Percentiles rank a stretch among this genome's conserved stretches.
phyloP scores from a whole-genome alignment of 2,113 vertebrate genomes.

The Entelurus aequoreus region DNA sequence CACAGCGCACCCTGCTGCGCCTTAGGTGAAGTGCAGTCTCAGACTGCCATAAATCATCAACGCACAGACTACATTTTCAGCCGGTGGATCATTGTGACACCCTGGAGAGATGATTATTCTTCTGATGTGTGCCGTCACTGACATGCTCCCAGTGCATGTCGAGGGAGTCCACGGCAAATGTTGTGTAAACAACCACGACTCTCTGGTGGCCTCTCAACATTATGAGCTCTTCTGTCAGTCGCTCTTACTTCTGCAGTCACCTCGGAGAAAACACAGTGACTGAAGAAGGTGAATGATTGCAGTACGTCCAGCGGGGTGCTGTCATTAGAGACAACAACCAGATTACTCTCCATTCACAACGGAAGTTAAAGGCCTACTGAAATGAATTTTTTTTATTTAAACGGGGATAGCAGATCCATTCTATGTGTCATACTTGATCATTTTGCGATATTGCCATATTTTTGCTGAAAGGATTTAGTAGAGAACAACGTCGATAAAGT shows the following conservation, averaged over 20 bases:
- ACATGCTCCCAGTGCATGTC: slow-evolving; percentile 19
- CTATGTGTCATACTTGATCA: too few species aligned
- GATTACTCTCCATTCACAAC: too few species aligned
- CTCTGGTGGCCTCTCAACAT: slow-evolving; percentile 19
- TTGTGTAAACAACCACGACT: slow-evolving; percentile 24
- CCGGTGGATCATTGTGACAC: slow-evolving; percentile 40
- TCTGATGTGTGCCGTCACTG: slow-evolving; percentile 31
- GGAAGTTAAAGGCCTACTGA: too few species aligned
- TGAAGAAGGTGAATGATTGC: neutral
- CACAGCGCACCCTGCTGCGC: slow-evolving; percentile 72
- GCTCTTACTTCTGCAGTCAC: neutral
- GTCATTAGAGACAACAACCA: too few species aligned
- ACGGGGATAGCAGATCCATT: too few species aligned
- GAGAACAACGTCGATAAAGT: too few species aligned
- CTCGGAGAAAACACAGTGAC: neutral
- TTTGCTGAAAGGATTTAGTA: too few species aligned
- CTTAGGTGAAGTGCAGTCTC: neutral
- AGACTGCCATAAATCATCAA: slow-evolving; percentile 5
- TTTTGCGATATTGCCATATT: too few species aligned
- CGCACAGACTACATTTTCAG: slow-evolving; percentile 32
- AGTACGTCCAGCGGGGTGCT: too few species aligned
- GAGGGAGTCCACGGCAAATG: slow-evolving; percentile 23
- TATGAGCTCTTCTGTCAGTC: neutral
- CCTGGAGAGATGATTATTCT: slow-evolving; percentile 40
- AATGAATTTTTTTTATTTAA: too few species aligned